Conservation (phyloP, 30 jellyfish, hydroid and myxozoan genomes). For the Pseudorhiza aurosa region DNA sequence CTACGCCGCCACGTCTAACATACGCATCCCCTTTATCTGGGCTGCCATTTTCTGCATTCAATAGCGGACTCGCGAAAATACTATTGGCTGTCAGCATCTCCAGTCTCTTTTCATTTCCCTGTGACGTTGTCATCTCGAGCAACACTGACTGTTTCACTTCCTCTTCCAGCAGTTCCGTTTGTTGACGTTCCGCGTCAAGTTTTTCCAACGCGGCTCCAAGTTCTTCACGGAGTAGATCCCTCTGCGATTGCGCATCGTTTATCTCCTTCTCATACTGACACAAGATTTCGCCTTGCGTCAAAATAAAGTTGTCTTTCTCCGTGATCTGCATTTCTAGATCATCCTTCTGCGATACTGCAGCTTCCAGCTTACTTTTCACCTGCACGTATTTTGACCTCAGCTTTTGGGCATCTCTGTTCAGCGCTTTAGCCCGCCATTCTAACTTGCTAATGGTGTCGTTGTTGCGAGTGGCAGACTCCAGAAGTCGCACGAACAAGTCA, state of each 20-base stretch:
- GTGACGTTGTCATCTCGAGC: constrained; percentile 1
- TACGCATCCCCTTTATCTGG: too few relatives aligned
- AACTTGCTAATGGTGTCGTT: background rate
- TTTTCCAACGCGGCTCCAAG: background rate
- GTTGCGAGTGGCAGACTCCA: background rate
- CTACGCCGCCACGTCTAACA: too few relatives aligned
- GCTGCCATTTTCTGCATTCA: too few relatives aligned
- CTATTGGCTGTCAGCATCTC: background rate
- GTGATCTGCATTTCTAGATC: background rate
- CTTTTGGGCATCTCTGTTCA: background rate
- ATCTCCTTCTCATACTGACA: background rate
- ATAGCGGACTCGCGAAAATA: too few relatives aligned
- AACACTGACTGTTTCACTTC: constrained; percentile 5
- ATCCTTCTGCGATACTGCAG: background rate
- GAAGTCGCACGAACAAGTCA: background rate
- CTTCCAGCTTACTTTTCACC: background rate
- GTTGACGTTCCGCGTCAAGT: background rate
- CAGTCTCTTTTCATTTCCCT: constrained; percentile 7
- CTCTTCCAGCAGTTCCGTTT: background rate
- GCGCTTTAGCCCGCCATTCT: background rate
- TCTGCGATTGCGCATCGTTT: background rate
- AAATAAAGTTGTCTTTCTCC: constrained; percentile 12
- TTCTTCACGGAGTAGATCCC: background rate
- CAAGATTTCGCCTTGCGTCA: constrained; percentile 3
- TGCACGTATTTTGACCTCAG: background rate